Evolutionary conservation across 2,797 vertebrate genomes (phyloP), one percentile per base, ranked within the genome.

Genomic region (Lemur catta): DNA sequence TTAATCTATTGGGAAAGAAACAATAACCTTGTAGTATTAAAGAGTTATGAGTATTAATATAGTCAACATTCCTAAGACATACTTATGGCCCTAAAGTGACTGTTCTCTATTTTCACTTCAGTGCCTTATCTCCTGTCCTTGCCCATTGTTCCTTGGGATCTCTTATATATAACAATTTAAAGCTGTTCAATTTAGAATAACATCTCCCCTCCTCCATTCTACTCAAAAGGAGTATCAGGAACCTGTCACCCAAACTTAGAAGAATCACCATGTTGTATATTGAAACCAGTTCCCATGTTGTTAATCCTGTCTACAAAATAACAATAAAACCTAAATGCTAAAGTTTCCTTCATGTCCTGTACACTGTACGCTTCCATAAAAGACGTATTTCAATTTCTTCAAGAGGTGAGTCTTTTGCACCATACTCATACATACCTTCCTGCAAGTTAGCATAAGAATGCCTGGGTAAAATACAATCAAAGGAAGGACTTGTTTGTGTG

Each of bases 51-150:
- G 4, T 65, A 33, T 81, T 91, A 80, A 4, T 10, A 78, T 1
- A 72, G 57, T 41, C 78, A 94, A 93, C 30, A 93, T 78, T 84
- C 33, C 69, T 88, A 92, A 84, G 38, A 72, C 12, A 24, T 85
- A 76, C 75, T 89, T 92, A 74, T 50, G 52, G 46, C 15, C 50
- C 65, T 75, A 93, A 88, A 52, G 52, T 43, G 38, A 72, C 69
- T 88, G 48, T 57, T 88, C 61, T 95, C 84, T 38, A 81, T 67
- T 86, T 89, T 93, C 69, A n/a, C 46, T 82, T 59, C 11, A 9
- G 86, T 92, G 90, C 95, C 93, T 97, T 96, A 90, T 48, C 55
- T 57, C 43, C 69, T 75, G 30, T 84, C 67, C 61, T 95, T 93
- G 28, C 50, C 46, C 35, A 84, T 26, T 79, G 35, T 80, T 92